Conservation (phyloP, 2,113 vertebrate genomes). For the Sphyrna mokarran region DNA sequence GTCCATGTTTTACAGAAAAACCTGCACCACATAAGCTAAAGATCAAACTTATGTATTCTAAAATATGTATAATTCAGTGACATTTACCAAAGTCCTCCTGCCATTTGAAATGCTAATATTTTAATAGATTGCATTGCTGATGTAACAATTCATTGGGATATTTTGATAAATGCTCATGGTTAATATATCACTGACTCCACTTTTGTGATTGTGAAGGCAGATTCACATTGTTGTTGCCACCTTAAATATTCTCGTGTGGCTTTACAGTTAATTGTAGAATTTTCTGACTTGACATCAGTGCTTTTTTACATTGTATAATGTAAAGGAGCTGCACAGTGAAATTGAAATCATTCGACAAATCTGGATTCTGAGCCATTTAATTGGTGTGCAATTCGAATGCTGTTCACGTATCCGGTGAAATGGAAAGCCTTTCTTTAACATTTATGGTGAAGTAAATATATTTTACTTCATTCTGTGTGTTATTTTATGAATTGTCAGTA, state of each 20-base stretch:
- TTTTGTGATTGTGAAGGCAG: not conserved
- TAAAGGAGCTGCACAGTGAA: not conserved
- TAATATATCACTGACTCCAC: not conserved
- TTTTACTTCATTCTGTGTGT: not conserved
- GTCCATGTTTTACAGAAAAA: not conserved
- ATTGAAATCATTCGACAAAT: not conserved
- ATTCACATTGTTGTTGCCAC: not conserved
- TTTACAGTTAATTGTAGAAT: not conserved
- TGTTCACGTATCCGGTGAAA: not conserved
- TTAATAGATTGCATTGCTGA: not conserved
- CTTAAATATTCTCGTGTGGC: not conserved
- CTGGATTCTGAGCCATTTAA: not conserved
- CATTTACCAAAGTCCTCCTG: not conserved
- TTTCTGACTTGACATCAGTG: not conserved
- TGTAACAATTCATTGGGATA: not conserved
- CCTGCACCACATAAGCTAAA: not conserved
- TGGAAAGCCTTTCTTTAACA: not conserved
- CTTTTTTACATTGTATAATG: not conserved
- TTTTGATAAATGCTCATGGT: constrained; percentile 10
- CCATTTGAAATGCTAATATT: not conserved
- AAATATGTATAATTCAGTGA: not conserved
- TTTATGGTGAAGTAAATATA: not conserved
- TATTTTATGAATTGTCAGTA: not conserved
- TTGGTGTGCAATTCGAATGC: not conserved
- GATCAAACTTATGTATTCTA: not conserved